Base-by-base conservation (phyloP, 2,888 invertebrate genomes). In the Bibio marci region DNA sequence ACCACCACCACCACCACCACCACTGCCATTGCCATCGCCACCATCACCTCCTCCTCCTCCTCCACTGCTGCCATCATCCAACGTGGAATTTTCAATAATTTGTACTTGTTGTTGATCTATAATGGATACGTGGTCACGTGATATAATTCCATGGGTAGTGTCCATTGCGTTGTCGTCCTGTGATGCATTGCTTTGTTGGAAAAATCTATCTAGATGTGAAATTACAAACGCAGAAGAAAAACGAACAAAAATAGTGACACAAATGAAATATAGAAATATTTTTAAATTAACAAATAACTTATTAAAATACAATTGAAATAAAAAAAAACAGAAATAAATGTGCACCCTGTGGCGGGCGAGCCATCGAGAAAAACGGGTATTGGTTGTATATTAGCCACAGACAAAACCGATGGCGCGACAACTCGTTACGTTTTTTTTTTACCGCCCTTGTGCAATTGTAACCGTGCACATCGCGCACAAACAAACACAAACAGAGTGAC, bases 151-250 rank as follows among this genome's bases (percentile, higher is more conserved):
- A 38, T 27, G 30, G 39, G 37, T 14, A 28, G 26, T 37, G 37
- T 37, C 37, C 37, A 37, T 30, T 39, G 42, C 13, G 30, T 6
- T 22, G 22, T 22, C 22, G 5, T 39, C 17, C 35, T 41, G 41
- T 33, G 41, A 35, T 40, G 44, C 34, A 31, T 30, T 36, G 30
- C 35, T 39, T 38, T 41, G 40, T 31, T 41, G 40, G 38, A 44
- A 44, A 36, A 40, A 44, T 44, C 44, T 41, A 40, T 44, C 44
- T 44, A 17, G 26, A 35, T 25, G 30, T 13, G 5, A 18, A 34
- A 37, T 22, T n/a, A n/a, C n/a, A n/a, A n/a, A n/a, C n/a, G n/a
- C n/a, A n/a, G n/a, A n/a, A n/a, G n/a, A n/a, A n/a, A n/a, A n/a
- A n/a, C n/a, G n/a, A n/a, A n/a, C n/a, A n/a, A n/a, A n/a, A n/a